phyloP scores from a whole-genome alignment of 2,113 vertebrate species.

The Stigmatopora nigra region DNA sequence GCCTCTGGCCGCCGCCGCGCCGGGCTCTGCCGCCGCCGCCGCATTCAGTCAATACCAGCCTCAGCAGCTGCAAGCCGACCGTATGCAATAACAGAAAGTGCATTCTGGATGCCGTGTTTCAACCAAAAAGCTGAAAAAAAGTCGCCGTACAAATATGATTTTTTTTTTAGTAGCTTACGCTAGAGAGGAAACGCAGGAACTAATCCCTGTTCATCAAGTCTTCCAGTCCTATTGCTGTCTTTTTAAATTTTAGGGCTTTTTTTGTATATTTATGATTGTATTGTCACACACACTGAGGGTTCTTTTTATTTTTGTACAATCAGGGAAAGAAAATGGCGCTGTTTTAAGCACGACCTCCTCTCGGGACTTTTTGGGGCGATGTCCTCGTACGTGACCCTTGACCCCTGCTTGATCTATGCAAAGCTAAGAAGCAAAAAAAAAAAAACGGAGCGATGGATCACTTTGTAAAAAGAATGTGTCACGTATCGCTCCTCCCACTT shows the following conservation, averaged over 20 bases:
- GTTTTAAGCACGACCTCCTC: constrained; percentile 77
- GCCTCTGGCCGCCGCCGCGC: constrained; percentile 78
- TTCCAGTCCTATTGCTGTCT: constrained; percentile 71
- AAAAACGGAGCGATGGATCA: constrained; percentile 18
- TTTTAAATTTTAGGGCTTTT: constrained; percentile 54
- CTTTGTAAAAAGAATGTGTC: not conserved
- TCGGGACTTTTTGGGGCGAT: constrained; percentile 57
- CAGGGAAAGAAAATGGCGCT: constrained; percentile 85
- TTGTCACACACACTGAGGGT: constrained; percentile 60
- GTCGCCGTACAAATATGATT: constrained; percentile 55
- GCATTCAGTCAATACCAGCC: constrained; percentile 95
- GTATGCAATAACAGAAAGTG: constrained; percentile 85
- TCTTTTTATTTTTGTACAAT: constrained; percentile 72
- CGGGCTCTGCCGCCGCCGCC: constrained; percentile 74
- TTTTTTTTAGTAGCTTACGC: constrained; percentile 44
- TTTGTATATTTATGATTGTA: constrained; percentile 41
- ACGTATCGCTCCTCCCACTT: not conserved
- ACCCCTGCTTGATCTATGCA: constrained; percentile 63
- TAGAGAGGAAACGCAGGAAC: constrained; percentile 66
- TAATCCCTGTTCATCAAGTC: constrained; percentile 71
- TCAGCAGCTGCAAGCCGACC: constrained; percentile 93
- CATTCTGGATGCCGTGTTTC: constrained; percentile 69
- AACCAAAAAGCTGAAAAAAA: constrained; percentile 65
- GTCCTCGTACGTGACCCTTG: not conserved
- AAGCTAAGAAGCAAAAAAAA: constrained; percentile 62